These are phyloP conservation scores for Myrmecophaga tridactyla DNA, from an alignment of 2,113 vertebrate genomes.

Conservation along the genomic window DNA sequence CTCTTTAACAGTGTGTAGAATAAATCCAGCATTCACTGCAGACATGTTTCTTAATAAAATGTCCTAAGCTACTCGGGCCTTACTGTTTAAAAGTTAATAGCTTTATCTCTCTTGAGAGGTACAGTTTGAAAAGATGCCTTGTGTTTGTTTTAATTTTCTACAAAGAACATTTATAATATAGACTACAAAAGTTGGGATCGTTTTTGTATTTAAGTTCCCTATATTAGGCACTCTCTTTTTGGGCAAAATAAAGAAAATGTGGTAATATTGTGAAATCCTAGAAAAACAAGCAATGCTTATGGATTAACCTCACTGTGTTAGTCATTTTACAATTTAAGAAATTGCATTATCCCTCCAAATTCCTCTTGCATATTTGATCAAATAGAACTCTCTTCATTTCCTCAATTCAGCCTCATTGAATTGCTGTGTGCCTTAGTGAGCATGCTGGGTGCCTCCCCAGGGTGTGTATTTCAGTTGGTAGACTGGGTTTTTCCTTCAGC, in stretches of 20 bases:
- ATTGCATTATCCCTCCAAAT: constrained; percentile 30
- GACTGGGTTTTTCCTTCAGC: constrained; percentile 19
- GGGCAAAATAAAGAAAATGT: neutral
- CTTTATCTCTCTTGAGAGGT: constrained; percentile 25
- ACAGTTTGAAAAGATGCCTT: neutral
- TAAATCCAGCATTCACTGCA: constrained; percentile 8
- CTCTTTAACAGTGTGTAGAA: neutral
- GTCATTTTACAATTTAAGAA: constrained; percentile 39
- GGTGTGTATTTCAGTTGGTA: constrained; percentile 5
- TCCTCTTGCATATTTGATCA: neutral
- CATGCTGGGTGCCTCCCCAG: neutral
- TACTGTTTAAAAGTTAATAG: constrained; percentile 11
- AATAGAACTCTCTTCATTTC: constrained; percentile 19
- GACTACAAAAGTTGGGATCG: neutral
- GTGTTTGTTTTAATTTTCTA: constrained; percentile 5
- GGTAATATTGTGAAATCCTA: neutral
- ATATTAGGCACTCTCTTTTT: neutral
- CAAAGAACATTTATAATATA: neutral
- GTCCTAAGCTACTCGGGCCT: neutral
- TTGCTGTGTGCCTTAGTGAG: neutral
- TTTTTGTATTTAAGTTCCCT: neutral
- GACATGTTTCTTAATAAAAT: constrained; percentile 36
- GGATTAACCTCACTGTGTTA: neutral
- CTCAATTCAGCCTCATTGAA: neutral
- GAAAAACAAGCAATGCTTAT: neutral